Percentiles rank a stretch among this genome's conserved stretches.
These are phyloP conservation scores for Anarhynchus alexandrinus DNA, from an alignment of 2,113 vertebrate species.

Conservation along the genomic window DNA sequence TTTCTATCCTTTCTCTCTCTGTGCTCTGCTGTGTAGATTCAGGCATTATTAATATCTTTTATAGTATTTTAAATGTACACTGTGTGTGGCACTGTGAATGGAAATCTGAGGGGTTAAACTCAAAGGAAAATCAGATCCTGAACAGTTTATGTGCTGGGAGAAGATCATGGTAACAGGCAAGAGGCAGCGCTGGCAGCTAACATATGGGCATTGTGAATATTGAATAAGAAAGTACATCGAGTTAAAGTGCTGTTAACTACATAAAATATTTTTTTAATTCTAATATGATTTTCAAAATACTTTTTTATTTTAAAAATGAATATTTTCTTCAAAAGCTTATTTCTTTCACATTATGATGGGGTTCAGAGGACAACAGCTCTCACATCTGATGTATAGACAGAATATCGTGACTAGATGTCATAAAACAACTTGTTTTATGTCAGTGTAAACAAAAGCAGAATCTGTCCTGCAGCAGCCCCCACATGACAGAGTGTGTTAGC, in stretches of 20 bases:
- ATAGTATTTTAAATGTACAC: background rate
- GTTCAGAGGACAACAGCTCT: background rate
- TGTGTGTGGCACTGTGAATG: slow-evolving; percentile 20
- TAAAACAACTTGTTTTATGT: background rate
- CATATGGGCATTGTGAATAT: background rate
- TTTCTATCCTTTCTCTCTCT: background rate
- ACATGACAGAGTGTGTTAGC: background rate
- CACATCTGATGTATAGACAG: background rate
- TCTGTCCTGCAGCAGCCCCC: background rate
- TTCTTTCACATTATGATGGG: background rate
- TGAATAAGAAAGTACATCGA: background rate
- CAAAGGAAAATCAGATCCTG: background rate
- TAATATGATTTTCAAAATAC: background rate
- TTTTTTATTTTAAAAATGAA: background rate
- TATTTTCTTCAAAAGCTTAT: background rate
- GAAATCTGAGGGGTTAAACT: background rate
- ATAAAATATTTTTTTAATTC: background rate
- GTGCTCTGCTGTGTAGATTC: slow-evolving; percentile 19
- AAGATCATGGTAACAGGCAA: background rate
- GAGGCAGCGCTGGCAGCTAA: background rate
- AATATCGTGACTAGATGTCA: background rate
- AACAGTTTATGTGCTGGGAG: background rate
- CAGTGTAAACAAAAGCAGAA: background rate
- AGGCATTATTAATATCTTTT: slow-evolving; percentile 24
- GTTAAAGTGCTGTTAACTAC: background rate